Conservation (phyloP, 2,113 vertebrate genomes). For the Neolamprologus ventralis region DNA sequence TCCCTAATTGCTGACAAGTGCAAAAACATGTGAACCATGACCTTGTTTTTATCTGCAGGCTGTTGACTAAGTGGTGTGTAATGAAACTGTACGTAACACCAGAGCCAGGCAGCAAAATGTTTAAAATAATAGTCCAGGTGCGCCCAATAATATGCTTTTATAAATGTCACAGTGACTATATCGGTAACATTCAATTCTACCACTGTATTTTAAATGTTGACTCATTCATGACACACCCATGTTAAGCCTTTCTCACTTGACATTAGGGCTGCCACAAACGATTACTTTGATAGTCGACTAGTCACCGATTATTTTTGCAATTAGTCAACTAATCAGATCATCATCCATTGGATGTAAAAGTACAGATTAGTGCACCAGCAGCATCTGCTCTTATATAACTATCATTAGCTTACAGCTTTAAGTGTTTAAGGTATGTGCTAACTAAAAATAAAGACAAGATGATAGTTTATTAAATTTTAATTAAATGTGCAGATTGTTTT, state of each 20-base stretch:
- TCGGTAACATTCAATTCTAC: neutral
- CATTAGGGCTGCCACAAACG: neutral
- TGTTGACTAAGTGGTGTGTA: neutral
- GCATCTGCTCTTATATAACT: too few relatives aligned
- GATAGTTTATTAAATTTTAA: too few relatives aligned
- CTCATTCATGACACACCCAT: neutral
- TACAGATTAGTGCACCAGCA: too few relatives aligned
- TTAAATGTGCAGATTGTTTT: too few relatives aligned
- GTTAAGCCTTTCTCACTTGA: neutral
- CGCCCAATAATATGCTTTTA: neutral
- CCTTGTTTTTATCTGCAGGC: neutral
- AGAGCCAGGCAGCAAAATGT: neutral
- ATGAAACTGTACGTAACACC: neutral
- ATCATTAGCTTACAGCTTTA: too few relatives aligned
- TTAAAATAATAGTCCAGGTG: neutral
- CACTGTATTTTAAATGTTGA: neutral
- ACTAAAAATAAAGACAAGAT: too few relatives aligned
- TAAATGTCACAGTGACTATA: neutral
- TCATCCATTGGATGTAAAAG: rapidly evolving
- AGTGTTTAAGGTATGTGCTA: too few relatives aligned
- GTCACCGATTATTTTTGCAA: too few relatives aligned
- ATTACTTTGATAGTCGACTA: too few relatives aligned
- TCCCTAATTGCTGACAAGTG: neutral
- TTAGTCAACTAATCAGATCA: too few relatives aligned
- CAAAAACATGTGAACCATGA: neutral